Base-by-base conservation (phyloP, 2,797 vertebrate genomes). In the Sebastes elongatus region DNA sequence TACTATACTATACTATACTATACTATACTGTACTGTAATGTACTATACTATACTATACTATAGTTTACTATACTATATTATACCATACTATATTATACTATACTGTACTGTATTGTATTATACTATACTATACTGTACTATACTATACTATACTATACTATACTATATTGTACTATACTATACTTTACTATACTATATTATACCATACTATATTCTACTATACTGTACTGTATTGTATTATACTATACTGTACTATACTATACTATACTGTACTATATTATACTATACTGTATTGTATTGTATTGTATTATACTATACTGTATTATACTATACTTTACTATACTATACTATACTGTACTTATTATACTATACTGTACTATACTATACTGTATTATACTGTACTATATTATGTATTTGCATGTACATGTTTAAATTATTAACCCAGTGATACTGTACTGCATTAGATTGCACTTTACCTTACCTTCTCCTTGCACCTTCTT, bases 211-310 rank as follows among this genome's bases (percentile, higher is more conserved):
- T 33, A 33, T 3, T 33, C 0, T 33, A 33, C 3, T 33, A 0
- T 33, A 33, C 0, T 10, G 0, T 33, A 10, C 10, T 33, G 0
- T 33, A 33, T 0, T 33, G 0, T 33, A 33, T 0, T 33, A 0
- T 33, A 33, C 1, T 10, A 0, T 10, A 33, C 3, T 33, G 0
- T 33, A 33, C 0, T 33, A 0, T 33, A 33, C 1, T 33, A 0
- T 10, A 33, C 0, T 33, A 0, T 33, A 10, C 0, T 10, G 0
- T 33, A 10, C 0, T 33, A 0, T 10, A 33, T 0, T 10, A 0
- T 33, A 33, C 32, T 10, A 1, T 32, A 3, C 8, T 32, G 0
- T 33, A 33, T 1, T 33, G 0, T 33, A 1, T 30, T 7, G 0
- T n/a, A n/a, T n/a, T 30, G 1, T 32, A 33, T 1, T 33, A 1